Evolutionary conservation across 2,888 invertebrate species (phyloP).

Genomic region (Julus scandinavius): DNA sequence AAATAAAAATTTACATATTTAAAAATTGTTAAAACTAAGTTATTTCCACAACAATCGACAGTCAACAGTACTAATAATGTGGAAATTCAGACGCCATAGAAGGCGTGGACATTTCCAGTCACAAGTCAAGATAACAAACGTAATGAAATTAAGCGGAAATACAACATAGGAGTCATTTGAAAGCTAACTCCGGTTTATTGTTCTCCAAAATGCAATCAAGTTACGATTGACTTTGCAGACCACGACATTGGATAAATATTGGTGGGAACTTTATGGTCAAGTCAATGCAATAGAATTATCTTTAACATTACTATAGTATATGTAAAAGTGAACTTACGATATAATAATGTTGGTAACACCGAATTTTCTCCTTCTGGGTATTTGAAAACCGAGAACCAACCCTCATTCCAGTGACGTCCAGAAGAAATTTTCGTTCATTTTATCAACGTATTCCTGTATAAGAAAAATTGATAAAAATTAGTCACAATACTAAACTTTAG

Average conservation of each 20-base stretch:
- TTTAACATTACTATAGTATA: neutral
- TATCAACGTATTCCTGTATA: too few relatives aligned
- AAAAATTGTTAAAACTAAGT: too few relatives aligned
- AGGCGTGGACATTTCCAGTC: neutral
- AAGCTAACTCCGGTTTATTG: neutral
- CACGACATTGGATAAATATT: neutral
- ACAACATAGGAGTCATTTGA: neutral
- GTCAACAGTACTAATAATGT: neutral
- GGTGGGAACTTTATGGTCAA: neutral
- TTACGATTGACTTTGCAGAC: conserved; percentile 4
- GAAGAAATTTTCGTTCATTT: too few relatives aligned
- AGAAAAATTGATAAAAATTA: too few relatives aligned
- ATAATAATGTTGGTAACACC: too few relatives aligned
- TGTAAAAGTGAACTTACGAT: neutral
- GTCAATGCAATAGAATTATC: neutral
- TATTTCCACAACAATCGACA: neutral
- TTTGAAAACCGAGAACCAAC: too few relatives aligned
- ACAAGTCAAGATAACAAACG: neutral
- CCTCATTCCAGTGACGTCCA: too few relatives aligned
- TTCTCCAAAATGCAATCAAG: conserved; percentile 22
- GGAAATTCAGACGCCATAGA: neutral
- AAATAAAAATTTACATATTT: too few relatives aligned
- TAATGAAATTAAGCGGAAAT: conserved; percentile 40
- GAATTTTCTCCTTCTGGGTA: too few relatives aligned
- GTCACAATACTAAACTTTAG: too few relatives aligned